These are phyloP conservation scores for Heliconius ethilla DNA, from an alignment of 2,888 invertebrate genomes.

Conservation along the genomic window DNA sequence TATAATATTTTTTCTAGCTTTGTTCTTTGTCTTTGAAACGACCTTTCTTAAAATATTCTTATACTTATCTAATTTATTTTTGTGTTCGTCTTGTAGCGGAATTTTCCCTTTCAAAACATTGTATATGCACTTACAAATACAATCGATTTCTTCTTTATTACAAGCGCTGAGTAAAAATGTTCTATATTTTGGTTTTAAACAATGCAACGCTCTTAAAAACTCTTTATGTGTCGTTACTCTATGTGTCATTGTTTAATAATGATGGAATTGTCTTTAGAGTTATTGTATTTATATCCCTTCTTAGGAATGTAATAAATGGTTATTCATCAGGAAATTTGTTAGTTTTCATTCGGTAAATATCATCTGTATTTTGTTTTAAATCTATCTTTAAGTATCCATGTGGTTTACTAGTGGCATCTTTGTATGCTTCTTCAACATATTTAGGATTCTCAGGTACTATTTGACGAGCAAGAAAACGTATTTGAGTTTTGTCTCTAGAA, in stretches of 20 bases:
- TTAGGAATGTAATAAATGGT: not conserved
- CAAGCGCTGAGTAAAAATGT: conserved; percentile 16
- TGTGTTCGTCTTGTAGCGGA: not conserved
- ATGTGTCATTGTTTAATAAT: conserved; percentile 1
- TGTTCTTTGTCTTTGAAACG: too few species aligned
- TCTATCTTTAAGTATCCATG: conserved; percentile 3
- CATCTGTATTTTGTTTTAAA: conserved; percentile 11
- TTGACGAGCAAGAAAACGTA: conserved; percentile 46
- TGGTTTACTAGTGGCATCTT: conserved; percentile 42
- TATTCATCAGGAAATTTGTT: conserved; percentile 8
- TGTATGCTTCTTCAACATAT: conserved; percentile 49
- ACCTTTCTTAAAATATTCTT: conserved; percentile 26
- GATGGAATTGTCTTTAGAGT: not conserved
- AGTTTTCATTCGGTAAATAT: conserved; percentile 9
- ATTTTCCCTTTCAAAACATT: conserved; percentile 30
- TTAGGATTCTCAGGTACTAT: conserved; percentile 48
- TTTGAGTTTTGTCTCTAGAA: conserved; percentile 49
- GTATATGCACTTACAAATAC: conserved; percentile 37
- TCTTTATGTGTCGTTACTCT: conserved; percentile 6
- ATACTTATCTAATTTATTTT: conserved; percentile 25
- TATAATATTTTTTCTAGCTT: too few species aligned
- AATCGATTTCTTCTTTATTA: conserved; percentile 32
- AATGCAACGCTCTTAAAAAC: not conserved
- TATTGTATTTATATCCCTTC: not conserved
- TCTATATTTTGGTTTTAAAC: not conserved